phyloP scores from a whole-genome alignment of 2,113 vertebrate genomes.

The Gallinago undulata region DNA sequence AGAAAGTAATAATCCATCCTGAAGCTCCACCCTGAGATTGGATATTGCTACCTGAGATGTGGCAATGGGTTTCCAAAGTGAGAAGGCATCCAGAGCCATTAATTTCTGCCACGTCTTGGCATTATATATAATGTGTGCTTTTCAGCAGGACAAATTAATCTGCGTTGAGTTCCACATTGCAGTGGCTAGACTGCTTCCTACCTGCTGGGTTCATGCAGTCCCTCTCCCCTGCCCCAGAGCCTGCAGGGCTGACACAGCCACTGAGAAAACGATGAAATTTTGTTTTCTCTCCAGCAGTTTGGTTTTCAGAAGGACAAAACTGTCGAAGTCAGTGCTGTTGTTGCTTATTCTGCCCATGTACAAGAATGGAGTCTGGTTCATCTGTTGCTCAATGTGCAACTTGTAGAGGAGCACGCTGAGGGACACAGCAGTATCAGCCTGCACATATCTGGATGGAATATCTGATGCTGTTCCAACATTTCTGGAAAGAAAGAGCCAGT shows the following conservation, averaged over 20 bases:
- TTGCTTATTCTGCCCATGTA: background rate
- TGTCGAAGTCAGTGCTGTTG: background rate
- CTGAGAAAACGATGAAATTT: background rate
- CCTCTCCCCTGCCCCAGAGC: background rate
- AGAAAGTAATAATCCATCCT: background rate
- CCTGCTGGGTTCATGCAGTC: fast-evolving
- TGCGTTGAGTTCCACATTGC: background rate
- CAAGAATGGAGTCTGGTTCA: background rate
- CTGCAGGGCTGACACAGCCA: background rate
- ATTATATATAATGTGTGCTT: background rate
- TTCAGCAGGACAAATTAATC: background rate
- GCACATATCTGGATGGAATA: background rate
- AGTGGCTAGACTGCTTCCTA: background rate
- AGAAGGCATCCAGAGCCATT: background rate
- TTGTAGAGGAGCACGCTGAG: background rate
- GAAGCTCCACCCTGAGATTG: background rate
- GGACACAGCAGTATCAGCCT: background rate
- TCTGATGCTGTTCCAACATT: background rate
- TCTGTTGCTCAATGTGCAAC: background rate
- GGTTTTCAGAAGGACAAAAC: background rate
- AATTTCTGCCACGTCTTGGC: background rate
- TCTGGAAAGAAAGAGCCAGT: background rate
- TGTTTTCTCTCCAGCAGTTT: background rate
- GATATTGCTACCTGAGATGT: background rate
- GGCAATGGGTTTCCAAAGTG: background rate